Evolutionary conservation across 30 jellyfish, hydroid and myxozoan genomes (phyloP), one percentile per base, ranked within the genome.

Genomic region (Rhopilema esculentum): DNA sequence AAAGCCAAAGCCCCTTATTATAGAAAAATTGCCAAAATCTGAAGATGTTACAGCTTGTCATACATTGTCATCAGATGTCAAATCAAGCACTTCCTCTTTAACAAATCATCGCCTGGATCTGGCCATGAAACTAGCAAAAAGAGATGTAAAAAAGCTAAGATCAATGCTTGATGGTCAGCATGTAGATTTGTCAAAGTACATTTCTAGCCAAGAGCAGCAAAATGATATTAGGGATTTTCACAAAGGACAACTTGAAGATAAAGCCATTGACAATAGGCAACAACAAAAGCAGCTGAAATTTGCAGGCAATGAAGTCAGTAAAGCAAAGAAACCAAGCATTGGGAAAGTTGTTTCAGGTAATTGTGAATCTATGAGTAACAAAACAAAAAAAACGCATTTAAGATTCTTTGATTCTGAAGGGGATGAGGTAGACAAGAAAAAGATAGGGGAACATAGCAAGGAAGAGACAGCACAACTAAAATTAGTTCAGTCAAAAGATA

Each of bases 61-160:
- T 12, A 7, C 30, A 23, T 30, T 16, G 4, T 16, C 22, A 1
- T 32, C 24, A 16, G 70, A 28, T 73, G 23, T 70, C 64, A 49
- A 50, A 21, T 33, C 51, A 21, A 73, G 84, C 40, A 73, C 69
- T 16, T 73, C 84, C 1, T 73, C 84, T 19, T 48, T 73, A 33
- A 84, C 98, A 16, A 94, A 96, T 85, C 97, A 94, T 25, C 94
- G 97, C 22, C 90, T 94, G 8, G 94, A 92, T 23, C 70, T 85
- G 21, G 98, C 98, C 29, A 82, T 94, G 91, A 93, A 94, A 68
- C 82, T 94, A 28, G 98, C 98, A 40, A 94, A 94, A 69, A 84
- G 91, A 70, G 98, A 94, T 85, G 91, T 94, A 0, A 89, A 67
- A 30, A 83, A 86, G 66, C 63, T 94, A 50, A 89, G 90, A 61